phyloP scores from a whole-genome alignment of 2,888 invertebrate genomes.

The Galerucella pusilla region DNA sequence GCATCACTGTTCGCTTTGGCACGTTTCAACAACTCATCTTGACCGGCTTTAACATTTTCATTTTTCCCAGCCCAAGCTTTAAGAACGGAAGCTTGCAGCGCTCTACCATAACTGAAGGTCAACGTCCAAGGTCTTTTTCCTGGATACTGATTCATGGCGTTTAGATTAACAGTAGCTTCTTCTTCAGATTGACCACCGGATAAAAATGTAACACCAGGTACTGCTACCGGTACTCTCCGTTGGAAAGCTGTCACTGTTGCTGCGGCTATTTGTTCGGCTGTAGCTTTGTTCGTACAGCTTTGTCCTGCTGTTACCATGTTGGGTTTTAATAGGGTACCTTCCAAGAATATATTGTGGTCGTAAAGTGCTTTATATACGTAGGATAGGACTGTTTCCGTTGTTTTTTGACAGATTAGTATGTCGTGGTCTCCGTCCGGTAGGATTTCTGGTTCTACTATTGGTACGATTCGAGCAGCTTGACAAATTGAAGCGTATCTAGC shows the following conservation, averaged over 20 bases:
- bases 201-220: slow-evolving; percentile 96
- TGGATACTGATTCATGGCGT: slow-evolving; percentile 89
- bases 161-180: slow-evolving; percentile 94
- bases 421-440: slow-evolving; percentile 98
- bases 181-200: slow-evolving; percentile 99
- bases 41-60: slow-evolving; percentile 86
- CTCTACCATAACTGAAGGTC: slow-evolving; percentile 98
- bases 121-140: slow-evolving; percentile 95
- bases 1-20: slow-evolving; percentile 92
- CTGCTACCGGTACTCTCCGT: slow-evolving; percentile 95
- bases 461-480: slow-evolving; percentile 95
- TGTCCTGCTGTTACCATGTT: slow-evolving; percentile 86
- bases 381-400: slow-evolving; percentile 93
- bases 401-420: slow-evolving; percentile 86
- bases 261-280: slow-evolving; percentile 87
- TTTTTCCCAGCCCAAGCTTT: slow-evolving; percentile 94
- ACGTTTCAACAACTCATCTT: slow-evolving; percentile 89
- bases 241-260: slow-evolving; percentile 95
- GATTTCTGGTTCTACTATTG: slow-evolving; percentile 99
- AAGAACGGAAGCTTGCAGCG: slow-evolving; percentile 95
- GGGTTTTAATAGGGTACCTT: slow-evolving; percentile 97
- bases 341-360: slow-evolving; percentile 97
- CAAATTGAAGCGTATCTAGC: slow-evolving; percentile 98
- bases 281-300: slow-evolving; percentile 61
- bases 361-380: slow-evolving; percentile 95